A percentile compares a stretch with the other conserved stretches of the same genome.
Evolutionary conservation across 2,888 invertebrate genomes (phyloP).

Genomic region (Ophion costatus): DNA sequence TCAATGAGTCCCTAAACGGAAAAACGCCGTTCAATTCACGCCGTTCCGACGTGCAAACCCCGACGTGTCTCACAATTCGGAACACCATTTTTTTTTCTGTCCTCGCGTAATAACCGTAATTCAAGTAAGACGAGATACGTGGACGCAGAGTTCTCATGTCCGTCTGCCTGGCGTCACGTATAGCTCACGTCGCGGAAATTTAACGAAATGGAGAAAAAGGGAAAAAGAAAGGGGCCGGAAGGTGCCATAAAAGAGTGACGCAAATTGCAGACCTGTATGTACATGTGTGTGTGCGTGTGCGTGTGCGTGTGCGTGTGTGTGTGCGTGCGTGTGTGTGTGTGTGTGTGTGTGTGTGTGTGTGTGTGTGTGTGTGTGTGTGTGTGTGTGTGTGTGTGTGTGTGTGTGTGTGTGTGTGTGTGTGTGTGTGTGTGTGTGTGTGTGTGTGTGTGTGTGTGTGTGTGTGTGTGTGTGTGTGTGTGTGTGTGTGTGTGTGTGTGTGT

Average conservation of each 20-base stretch:
- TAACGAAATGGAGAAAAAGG: not conserved
- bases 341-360: not conserved
- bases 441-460: too few species aligned
- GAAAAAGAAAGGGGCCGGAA: not conserved
- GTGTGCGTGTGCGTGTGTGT: not conserved
- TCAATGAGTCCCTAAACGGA: not conserved
- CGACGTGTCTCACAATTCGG: not conserved
- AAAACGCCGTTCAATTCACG: not conserved
- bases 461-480: too few species aligned
- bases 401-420: not conserved
- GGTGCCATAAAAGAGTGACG: slow-evolving; percentile 43
- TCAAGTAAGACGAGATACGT: not conserved
- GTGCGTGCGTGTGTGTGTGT: not conserved
- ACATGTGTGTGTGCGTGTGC: too few species aligned
- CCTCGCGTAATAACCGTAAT: not conserved
- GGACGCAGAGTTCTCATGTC: not conserved
- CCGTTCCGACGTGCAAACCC: not conserved
- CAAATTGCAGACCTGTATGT: slow-evolving; percentile 37
- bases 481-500: not conserved
- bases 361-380: too few species aligned
- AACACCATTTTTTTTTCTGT: not conserved
- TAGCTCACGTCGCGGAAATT: not conserved
- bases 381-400: not conserved
- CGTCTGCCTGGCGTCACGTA: not conserved
- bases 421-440: not conserved